Evolutionary conservation across 2,888 invertebrate genomes (phyloP), one percentile per base, ranked within the genome.

Genomic region (Acleris holmiana): DNA sequence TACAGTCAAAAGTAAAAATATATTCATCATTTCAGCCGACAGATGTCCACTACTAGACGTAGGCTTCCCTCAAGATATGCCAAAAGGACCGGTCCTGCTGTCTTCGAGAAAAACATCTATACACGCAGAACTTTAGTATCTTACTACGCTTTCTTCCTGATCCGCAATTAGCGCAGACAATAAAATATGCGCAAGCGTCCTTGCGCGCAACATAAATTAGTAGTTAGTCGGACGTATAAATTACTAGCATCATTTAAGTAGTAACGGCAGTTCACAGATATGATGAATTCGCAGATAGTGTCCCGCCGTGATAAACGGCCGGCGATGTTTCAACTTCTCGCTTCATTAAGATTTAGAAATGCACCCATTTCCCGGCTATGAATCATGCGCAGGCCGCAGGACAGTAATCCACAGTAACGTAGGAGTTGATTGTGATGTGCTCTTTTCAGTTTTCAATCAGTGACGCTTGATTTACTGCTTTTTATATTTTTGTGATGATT

Each of bases 321-420:
- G 61, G 73, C 72, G 68, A 73, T 73, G 74, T 73, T 68, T 67
- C 73, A 73, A 67, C 65, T 67, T 70, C 68, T 67, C 70, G 68
- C 73, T 76, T 78, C 77, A 78, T 76, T 79, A 74, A 73, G 73
- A 73, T 75, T 76, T 74, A 76, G 77, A 86, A 80, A 78, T 86
- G 83, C 83, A 84, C 77, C 79, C 76, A 79, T 82, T 84, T 83
- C 81, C 83, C 82, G 78, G 76, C 82, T 73, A 79, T 88, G 86
- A 89, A 84, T 89, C 86, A 88, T 71, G 56, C 53, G 69, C 53
- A 44, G 50, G 44, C 49, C 46, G 46, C 47, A 50, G 46, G 35
- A 19, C 35, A 29, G 29, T 49, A 21, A 47, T 44, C 49, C 63
- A 47, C 59, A 68, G 58, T 17, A 44, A n/a, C 15, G 17, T 57